Evolutionary conservation across 2,797 vertebrate species (phyloP).

Genomic region (Enteromius viviparus): DNA sequence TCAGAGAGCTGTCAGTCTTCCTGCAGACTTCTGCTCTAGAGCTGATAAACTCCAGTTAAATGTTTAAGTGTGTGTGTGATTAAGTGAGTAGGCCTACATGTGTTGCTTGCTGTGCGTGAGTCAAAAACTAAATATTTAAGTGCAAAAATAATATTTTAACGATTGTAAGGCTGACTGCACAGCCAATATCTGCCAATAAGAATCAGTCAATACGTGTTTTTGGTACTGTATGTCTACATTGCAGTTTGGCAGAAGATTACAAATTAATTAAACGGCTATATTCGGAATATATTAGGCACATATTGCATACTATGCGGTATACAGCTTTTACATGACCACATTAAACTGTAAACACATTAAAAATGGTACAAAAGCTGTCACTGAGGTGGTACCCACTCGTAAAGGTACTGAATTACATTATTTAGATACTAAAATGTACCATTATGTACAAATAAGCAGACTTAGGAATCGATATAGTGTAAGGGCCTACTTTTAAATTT

Average conservation of each 20-base stretch:
- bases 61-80: not conserved
- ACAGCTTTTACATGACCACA: not conserved
- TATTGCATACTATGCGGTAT: not conserved
- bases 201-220: not conserved
- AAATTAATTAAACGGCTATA: not conserved
- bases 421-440: not conserved
- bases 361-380: not conserved
- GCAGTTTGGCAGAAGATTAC: not conserved
- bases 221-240: not conserved
- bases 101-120: not conserved
- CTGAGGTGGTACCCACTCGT: not conserved
- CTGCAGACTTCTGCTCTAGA: constrained; percentile 5
- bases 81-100: not conserved
- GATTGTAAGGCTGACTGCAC: not conserved
- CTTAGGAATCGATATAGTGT: too few relatives aligned
- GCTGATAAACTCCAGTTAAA: constrained; percentile 42
- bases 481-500: too few relatives aligned
- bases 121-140: not conserved
- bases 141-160: not conserved
- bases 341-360: not conserved
- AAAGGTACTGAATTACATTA: not conserved
- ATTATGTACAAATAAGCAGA: not conserved
- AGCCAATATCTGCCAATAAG: not conserved
- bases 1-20: constrained; percentile 44
- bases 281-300: not conserved